Conservation (phyloP, 2,797 vertebrate species). For the Limosa lapponica region DNA sequence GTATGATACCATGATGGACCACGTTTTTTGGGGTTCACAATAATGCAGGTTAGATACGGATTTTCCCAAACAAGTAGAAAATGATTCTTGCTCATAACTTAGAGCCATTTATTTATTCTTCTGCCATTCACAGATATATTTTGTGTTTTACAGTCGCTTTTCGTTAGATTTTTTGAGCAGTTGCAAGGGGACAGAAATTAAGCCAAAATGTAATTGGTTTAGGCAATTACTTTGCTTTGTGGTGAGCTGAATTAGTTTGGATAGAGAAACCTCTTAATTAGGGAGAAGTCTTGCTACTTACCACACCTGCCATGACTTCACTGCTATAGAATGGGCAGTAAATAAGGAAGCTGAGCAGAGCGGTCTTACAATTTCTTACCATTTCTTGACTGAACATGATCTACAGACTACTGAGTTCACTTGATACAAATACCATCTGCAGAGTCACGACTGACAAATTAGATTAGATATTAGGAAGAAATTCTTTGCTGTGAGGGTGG, state of each 20-base stretch:
- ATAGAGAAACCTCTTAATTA: too few species aligned
- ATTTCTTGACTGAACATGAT: not conserved
- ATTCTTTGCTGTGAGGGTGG: too few species aligned
- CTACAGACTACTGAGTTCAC: not conserved
- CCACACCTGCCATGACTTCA: not conserved
- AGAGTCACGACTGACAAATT: not conserved
- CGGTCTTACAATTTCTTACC: not conserved
- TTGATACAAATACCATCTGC: not conserved
- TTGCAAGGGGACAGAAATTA: too few species aligned
- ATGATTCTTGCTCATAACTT: not conserved
- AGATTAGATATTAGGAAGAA: too few species aligned
- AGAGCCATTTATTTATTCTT: not conserved
- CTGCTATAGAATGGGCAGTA: not conserved
- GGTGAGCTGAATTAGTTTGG: too few species aligned
- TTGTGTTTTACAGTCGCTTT: too few species aligned
- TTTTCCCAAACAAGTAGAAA: not conserved
- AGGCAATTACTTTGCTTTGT: too few species aligned
- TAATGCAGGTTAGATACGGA: not conserved
- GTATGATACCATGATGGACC: not conserved
- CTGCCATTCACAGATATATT: not conserved
- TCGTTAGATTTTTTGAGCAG: too few species aligned
- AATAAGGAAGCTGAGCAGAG: not conserved
- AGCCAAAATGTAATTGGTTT: too few species aligned
- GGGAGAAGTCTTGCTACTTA: too few species aligned
- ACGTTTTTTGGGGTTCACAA: fast-evolving